These are phyloP conservation scores for Charaxes varanes DNA, from an alignment of 1,140 invertebrate genomes.

Conservation along the genomic window DNA sequence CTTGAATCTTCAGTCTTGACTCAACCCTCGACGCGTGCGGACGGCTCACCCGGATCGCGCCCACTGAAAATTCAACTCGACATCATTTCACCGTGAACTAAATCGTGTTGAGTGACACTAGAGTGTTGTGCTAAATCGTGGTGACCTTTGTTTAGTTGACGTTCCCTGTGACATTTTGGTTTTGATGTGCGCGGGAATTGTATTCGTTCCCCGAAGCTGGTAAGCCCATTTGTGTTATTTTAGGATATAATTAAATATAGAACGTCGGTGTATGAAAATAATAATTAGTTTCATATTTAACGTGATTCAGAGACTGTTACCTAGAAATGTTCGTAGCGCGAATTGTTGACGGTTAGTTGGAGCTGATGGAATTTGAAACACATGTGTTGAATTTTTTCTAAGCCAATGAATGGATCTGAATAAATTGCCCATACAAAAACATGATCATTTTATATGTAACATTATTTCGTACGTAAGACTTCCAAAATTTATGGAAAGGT, in stretches of 20 bases:
- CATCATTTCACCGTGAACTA: conserved; percentile 38
- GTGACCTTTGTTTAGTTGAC: conserved; percentile 28
- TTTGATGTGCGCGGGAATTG: conserved; percentile 32
- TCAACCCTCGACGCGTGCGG: conserved; percentile 34
- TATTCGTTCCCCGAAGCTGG: conserved; percentile 46
- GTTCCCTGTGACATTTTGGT: conserved; percentile 25
- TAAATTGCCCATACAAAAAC: no score
- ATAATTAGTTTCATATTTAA: conserved; percentile 63
- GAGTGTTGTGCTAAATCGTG: conserved; percentile 33
- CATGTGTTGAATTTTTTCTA: conserved; percentile 15
- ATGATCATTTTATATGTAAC: no score
- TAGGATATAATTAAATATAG: conserved; percentile 71
- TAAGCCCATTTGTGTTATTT: conserved; percentile 66
- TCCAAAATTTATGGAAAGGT: no score
- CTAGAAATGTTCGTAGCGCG: conserved; percentile 26
- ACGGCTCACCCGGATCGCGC: conserved; percentile 23
- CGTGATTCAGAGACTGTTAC: conserved; percentile 48
- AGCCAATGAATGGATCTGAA: conserved; percentile 14
- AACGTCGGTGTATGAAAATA: conserved; percentile 55
- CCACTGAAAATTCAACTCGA: conserved; percentile 27
- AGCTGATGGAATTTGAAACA: conserved; percentile 19
- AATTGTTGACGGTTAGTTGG: conserved; percentile 29
- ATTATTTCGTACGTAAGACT: no score
- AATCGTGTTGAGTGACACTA: conserved; percentile 40
- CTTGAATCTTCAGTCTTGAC: conserved; percentile 50